phyloP scores from a whole-genome alignment of 2,888 invertebrate genomes.

The Timandra comae region DNA sequence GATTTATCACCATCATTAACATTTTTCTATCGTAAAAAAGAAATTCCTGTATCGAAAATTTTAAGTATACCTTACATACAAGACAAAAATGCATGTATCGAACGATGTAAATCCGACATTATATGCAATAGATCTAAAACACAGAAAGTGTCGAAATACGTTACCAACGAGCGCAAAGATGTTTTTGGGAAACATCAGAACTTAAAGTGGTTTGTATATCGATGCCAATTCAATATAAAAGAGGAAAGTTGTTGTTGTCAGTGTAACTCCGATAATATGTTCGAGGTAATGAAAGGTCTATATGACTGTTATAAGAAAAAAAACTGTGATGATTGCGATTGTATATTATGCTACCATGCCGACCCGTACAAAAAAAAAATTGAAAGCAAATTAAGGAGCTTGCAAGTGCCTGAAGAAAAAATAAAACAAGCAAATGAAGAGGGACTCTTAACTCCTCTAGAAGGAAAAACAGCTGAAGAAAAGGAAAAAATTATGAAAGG shows the following conservation, averaged over 20 bases:
- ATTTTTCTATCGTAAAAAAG: too few relatives aligned
- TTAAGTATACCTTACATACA: too few relatives aligned
- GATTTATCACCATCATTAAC: too few relatives aligned
- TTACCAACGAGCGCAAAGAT: too few relatives aligned
- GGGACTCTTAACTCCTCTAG: conserved; percentile 27
- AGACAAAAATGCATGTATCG: too few relatives aligned
- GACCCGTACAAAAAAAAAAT: conserved; percentile 21
- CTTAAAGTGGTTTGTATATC: conserved; percentile 25
- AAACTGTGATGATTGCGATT: conserved; percentile 51
- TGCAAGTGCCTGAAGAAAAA: conserved; percentile 13
- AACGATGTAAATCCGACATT: too few relatives aligned
- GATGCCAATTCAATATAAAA: conserved; percentile 36
- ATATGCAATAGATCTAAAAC: too few relatives aligned
- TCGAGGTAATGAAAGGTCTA: conserved; percentile 61
- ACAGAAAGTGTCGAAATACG: too few relatives aligned
- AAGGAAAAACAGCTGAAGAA: conserved; percentile 24
- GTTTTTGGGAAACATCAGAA: conserved; percentile 7
- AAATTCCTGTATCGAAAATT: too few relatives aligned
- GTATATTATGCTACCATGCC: conserved; percentile 51
- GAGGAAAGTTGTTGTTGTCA: conserved; percentile 49
- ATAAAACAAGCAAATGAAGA: conserved; percentile 21
- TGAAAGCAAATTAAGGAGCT: conserved; percentile 14
- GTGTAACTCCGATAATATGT: conserved; percentile 61
- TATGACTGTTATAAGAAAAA: conserved; percentile 25
- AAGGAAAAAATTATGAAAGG: conserved; percentile 28